Base-by-base conservation (phyloP, 2,113 vertebrate species). In the Corvus cornix region DNA sequence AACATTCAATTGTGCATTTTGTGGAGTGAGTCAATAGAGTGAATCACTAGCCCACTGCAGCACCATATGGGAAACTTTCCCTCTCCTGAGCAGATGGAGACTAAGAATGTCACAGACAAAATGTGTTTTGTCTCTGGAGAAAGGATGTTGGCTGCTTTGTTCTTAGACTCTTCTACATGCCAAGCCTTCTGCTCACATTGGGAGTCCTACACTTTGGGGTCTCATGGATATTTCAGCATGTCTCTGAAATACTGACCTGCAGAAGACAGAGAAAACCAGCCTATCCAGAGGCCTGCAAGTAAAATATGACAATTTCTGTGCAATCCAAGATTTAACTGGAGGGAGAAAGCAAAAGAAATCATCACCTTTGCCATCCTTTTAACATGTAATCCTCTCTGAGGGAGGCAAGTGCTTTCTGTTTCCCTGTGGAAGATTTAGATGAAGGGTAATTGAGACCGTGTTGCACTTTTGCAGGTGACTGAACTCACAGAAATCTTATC, bases 81-180 rank as follows among this genome's bases (percentile, higher is more conserved):
- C 83, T 92, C 94, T 97, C 96, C 95, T 39, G 77, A 98, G 97
- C 97, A 98, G 98, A 98, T 97, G 98, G 98, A 97, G 96, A 93
- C 80, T 28, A 92, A 96, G 91, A 95, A 92, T 97, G 97, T 94
- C 97, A 96, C 60, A 97, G 97, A 96, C 96, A 96, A 97, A 97
- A 97, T 97, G 96, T 93, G 96, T 96, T 97, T 97, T 96, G 97
- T 98, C 97, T 97, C 96, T 92, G 69, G 97, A 97, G 97, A 93
- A 96, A 95, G 84, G 87, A 91, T 84, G 86, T 94, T 93, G 97
- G 96, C 95, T 90, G 97, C 97, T 98, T 98, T 97, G 96, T 97
- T 97, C 96, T 89, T 59, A 90, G 94, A 91, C 69, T 94, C 48
- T 78, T 48, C 8, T 23, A 85, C 72, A 63, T 90, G 96, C 96